Evolutionary conservation across 2,888 invertebrate genomes (phyloP).

Genomic region (Cataglyphis rosenhaueri): DNA sequence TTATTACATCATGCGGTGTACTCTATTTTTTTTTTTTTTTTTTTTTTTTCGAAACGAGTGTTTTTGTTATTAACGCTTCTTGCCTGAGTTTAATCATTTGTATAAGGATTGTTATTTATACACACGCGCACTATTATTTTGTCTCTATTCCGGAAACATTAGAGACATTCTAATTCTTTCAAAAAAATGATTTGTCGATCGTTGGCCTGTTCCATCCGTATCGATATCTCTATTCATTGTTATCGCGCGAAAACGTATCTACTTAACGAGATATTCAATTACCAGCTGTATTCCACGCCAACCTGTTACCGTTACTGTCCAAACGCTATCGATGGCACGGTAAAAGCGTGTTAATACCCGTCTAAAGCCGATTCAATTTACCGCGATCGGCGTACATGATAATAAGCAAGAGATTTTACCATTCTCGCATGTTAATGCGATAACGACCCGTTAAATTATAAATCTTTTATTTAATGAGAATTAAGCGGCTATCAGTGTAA

Average conservation of each 20-base stretch:
- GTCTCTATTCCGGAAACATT: background rate
- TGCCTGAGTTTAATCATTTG: background rate
- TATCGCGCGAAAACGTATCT: slow-evolving; percentile 10
- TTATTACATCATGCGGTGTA: slow-evolving; percentile 5
- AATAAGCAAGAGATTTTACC: slow-evolving; percentile 31
- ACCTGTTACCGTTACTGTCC: slow-evolving; percentile 17
- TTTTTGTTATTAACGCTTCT: slow-evolving; percentile 1
- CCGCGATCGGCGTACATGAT: slow-evolving; percentile 10
- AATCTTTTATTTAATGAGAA: slow-evolving; percentile 53
- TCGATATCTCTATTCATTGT: slow-evolving; percentile 8
- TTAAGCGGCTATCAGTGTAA: slow-evolving; percentile 38
- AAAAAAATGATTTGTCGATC: background rate
- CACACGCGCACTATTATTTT: background rate
- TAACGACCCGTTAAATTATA: slow-evolving; percentile 45
- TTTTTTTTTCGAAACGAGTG: background rate
- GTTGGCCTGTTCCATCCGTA: background rate
- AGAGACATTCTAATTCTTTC: background rate
- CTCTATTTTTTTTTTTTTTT: background rate
- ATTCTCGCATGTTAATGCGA: slow-evolving; percentile 42
- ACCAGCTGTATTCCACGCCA: slow-evolving; percentile 32
- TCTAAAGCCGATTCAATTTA: slow-evolving; percentile 42
- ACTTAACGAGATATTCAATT: slow-evolving; percentile 42
- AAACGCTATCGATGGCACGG: slow-evolving; percentile 27
- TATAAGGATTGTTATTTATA: background rate
- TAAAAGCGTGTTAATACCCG: slow-evolving; percentile 43